Conservation (phyloP, 2,113 vertebrate species). For the Nothobranchius furzeri region DNA sequence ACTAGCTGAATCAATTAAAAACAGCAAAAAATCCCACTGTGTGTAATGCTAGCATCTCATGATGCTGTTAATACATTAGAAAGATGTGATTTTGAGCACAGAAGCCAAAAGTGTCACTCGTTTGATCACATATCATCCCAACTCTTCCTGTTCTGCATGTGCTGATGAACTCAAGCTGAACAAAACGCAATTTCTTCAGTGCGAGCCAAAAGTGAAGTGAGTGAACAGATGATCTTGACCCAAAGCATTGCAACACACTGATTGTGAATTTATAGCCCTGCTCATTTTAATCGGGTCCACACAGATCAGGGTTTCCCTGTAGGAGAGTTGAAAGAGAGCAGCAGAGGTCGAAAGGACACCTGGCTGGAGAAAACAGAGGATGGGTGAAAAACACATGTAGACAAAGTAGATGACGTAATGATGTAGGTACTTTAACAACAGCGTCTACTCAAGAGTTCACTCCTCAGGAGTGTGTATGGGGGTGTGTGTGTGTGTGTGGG, state of each 20-base stretch:
- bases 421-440: conserved; percentile 5
- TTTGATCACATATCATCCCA: neutral
- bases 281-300: conserved; percentile 5
- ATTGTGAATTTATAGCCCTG: conserved; percentile 3
- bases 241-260: conserved; percentile 1
- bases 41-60: too few relatives aligned
- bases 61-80: too few relatives aligned
- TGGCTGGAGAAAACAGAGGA: neutral
- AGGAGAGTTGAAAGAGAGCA: neutral
- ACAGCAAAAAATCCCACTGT: too few relatives aligned
- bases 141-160: neutral
- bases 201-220: neutral
- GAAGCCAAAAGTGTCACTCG: neutral
- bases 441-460: conserved; percentile 17
- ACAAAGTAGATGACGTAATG: neutral
- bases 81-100: neutral
- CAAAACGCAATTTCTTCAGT: neutral
- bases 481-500: conserved; percentile 25
- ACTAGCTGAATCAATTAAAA: too few relatives aligned
- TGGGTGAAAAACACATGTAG: too few relatives aligned
- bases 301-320: neutral
- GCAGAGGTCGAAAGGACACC: neutral
- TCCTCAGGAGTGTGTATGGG: conserved; percentile 36
- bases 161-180: neutral
- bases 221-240: neutral